Conservation (phyloP, 2,888 invertebrate species). For the Mamestra brassicae region DNA sequence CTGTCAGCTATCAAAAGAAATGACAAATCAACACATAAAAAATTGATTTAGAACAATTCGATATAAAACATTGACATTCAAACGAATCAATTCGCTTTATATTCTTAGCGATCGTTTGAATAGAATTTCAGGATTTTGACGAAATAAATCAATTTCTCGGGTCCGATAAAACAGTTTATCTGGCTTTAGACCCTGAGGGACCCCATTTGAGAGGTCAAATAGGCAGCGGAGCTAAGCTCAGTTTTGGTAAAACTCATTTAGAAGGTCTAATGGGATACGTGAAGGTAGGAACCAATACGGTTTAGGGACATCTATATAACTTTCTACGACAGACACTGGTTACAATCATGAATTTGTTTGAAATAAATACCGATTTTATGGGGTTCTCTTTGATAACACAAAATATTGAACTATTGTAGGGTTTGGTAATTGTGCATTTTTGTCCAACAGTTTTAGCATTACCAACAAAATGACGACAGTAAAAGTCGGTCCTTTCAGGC, state of each 20-base stretch:
- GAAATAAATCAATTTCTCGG: constrained; percentile 64
- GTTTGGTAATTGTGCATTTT: not conserved
- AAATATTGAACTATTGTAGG: not conserved
- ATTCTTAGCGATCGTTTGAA: constrained; percentile 40
- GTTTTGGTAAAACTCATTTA: constrained; percentile 64
- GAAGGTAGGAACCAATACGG: constrained; percentile 43
- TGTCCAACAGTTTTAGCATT: no score
- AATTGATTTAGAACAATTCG: constrained; percentile 25
- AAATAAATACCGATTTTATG: not conserved
- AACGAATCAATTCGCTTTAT: constrained; percentile 41
- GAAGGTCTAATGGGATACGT: constrained; percentile 56
- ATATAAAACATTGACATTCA: constrained; percentile 21
- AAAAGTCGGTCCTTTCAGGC: not conserved
- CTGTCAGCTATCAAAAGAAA: not conserved
- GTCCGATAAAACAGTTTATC: constrained; percentile 61
- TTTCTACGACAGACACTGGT: constrained; percentile 3
- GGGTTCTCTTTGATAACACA: no score
- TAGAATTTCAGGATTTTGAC: constrained; percentile 55
- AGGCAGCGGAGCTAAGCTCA: constrained; percentile 57
- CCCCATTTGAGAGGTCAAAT: constrained; percentile 60
- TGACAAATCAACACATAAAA: not conserved
- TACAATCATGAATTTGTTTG: constrained; percentile 1
- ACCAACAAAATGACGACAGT: not conserved
- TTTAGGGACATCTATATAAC: constrained; percentile 19
- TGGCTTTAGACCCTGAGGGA: constrained; percentile 54